These are phyloP conservation scores for Aeoliscus strigatus DNA, from an alignment of 2,797 vertebrate species.

Conservation along the genomic window DNA sequence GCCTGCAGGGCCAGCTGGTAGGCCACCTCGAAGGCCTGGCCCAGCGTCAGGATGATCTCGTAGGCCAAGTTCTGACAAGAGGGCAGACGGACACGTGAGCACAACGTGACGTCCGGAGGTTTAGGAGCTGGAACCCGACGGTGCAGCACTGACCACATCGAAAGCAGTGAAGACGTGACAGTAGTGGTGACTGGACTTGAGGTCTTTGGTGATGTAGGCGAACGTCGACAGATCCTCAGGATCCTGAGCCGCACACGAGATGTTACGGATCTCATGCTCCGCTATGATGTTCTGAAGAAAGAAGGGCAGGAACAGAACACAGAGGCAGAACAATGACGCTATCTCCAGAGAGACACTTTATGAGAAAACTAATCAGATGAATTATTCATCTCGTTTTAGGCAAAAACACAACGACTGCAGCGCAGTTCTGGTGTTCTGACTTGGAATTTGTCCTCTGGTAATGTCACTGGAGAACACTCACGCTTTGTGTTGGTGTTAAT, in stretches of 20 bases:
- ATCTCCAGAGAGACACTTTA: conserved; percentile 27
- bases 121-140: neutral
- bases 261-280: conserved; percentile 98
- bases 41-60: conserved; percentile 97
- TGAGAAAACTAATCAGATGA: conserved; percentile 45
- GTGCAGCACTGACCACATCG: conserved; percentile 86
- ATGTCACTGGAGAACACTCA: conserved; percentile 32
- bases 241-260: conserved; percentile 98
- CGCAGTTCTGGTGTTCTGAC: conserved; percentile 21
- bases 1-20: conserved; percentile 98
- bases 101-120: neutral
- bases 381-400: conserved; percentile 46
- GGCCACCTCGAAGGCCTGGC: conserved; percentile 97
- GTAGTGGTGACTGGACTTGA: conserved; percentile 99
- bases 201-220: conserved; percentile 99
- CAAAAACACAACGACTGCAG: conserved; percentile 25
- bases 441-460: conserved; percentile 43
- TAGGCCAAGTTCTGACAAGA: conserved; percentile 92
- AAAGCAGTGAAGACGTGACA: conserved; percentile 99
- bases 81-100: neutral
- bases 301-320: neutral
- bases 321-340: conserved; percentile 10
- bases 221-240: conserved; percentile 98
- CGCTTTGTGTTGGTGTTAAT: conserved; percentile 31
- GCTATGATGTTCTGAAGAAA: conserved; percentile 90